phyloP scores from a whole-genome alignment of 2,888 invertebrate species.

The Cataglyphis rosenhaueri region DNA sequence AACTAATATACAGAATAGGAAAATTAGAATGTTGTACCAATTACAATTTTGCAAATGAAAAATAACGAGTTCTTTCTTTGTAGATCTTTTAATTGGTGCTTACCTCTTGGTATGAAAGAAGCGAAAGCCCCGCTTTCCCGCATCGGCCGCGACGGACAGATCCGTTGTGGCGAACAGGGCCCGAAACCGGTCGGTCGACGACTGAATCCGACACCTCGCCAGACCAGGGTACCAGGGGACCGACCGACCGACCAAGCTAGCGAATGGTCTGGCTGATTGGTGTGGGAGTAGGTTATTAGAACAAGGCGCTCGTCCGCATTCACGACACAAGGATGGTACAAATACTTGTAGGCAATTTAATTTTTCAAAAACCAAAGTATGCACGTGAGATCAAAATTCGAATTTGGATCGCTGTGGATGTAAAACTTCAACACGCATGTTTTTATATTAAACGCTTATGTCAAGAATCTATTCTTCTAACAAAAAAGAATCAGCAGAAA shows the following conservation, averaged over 20 bases:
- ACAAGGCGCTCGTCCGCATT: constrained; percentile 74
- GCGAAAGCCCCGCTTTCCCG: constrained; percentile 61
- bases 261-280: constrained; percentile 20
- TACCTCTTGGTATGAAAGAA: constrained; percentile 59
- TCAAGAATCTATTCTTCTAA: not conserved
- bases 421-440: not conserved
- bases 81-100: not conserved
- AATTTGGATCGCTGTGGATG: not conserved
- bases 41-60: not conserved
- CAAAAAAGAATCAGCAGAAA: not conserved
- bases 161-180: constrained; percentile 63
- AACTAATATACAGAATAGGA: not conserved
- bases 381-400: not conserved
- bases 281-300: constrained; percentile 84
- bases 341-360: constrained; percentile 2
- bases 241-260: not conserved
- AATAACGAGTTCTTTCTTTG: not conserved
- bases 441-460: not conserved
- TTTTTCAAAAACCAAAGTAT: not conserved
- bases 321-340: constrained; percentile 50
- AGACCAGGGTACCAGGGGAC: constrained; percentile 15
- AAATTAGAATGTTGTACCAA: not conserved
- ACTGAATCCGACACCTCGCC: constrained; percentile 69
- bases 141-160: constrained; percentile 63
- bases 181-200: constrained; percentile 76